Base-by-base conservation (phyloP, 2,113 vertebrate species). In the Antechinus flavipes region DNA sequence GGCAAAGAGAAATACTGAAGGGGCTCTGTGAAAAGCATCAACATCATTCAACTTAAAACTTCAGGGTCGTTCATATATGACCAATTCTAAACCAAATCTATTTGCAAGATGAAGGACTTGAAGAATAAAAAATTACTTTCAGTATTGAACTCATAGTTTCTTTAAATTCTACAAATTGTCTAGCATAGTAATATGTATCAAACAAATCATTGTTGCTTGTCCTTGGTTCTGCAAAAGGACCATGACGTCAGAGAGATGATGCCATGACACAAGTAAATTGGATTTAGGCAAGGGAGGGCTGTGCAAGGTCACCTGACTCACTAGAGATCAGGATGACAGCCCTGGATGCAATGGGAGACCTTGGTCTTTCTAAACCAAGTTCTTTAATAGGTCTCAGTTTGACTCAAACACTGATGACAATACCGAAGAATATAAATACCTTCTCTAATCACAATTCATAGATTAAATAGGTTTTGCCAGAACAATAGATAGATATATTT, bases 381-480 rank as follows among this genome's bases (percentile, higher is more conserved):
- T 52, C 50, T 52, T 52, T 52, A 52, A 52, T 52, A 52, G 9
- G 50, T 52, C 50, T 52, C 50, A 52, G 50, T 52, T 52, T n/a
- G 14, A 76, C 46, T 35, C 25, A 8, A 14, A 53, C 4, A 42
- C 42, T 91, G 46, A 61, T 49, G 3, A 8, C 11, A 47, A 10
- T 22, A 46, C 47, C 8, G 0, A 10, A 47, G 30, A 52, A 84
- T 0, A 55, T 3, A 42, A 42, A 9, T 23, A 47, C 4, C 84
- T 25, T 0, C 19, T 68, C 22, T 26, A 0, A 0, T 0, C 2
- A 23, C 27, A 54, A 68, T 46, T 26, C 9, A 0, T 4, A n/a
- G 52, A 35, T 49, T 4, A 84, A 19, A 2, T 25, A 1, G 0
- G 8, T 27, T 10, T 55, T 89, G 53, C 52, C 47, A 8, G 54